Base-by-base conservation (phyloP, 2,797 vertebrate species). In the Acestrorhynchus altus region DNA sequence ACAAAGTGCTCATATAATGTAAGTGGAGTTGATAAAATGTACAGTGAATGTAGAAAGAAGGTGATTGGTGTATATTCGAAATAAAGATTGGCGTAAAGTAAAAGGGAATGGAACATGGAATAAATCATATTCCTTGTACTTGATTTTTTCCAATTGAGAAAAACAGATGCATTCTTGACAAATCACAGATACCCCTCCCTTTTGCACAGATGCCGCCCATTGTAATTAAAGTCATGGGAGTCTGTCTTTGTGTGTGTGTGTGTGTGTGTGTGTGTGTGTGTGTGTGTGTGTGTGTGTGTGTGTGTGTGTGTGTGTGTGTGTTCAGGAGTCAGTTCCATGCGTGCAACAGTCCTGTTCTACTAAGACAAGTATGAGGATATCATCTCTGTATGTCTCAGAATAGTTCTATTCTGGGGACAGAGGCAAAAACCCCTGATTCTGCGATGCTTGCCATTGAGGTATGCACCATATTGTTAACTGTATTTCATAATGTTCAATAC, bases 141-240 rank as follows among this genome's bases (percentile, higher is more conserved):
- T 6, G 6, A 6, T 35, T 35, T 6, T 35, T 35, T 35, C 31
- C 31, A 35, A 35, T 6, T 35, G 31, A 35, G 31, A 6, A 35
- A 35, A 35, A 35, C 6, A 35, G 31, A 35, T 35, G 31, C 31
- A 35, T 35, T 35, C 24, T 64, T 52, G 47, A 24, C 28, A 22
- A 40, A n/a, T 31, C 9, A 18, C 15, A 51, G 22, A 39, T 35
- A 49, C 20, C 59, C 47, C 72, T 64, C 72, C 72, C 22, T 52
- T 39, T 6, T 22, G 28, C 12, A 2, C 18, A 26, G 1, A 51
- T 40, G 28, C 20, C n/a, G 6, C 8, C 15, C 73, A 46, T 9
- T 42, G 16, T 75, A 75, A 75, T 44, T 66, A 31, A 66, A 66
- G 73, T 75, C 73, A 75, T 75, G 61, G 51, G 61, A 56, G 6